Percentiles rank a stretch among this genome's conserved stretches.
These are phyloP conservation scores for Hemibagrus wyckioides DNA, from an alignment of 2,113 vertebrate genomes.

Conservation along the genomic window DNA sequence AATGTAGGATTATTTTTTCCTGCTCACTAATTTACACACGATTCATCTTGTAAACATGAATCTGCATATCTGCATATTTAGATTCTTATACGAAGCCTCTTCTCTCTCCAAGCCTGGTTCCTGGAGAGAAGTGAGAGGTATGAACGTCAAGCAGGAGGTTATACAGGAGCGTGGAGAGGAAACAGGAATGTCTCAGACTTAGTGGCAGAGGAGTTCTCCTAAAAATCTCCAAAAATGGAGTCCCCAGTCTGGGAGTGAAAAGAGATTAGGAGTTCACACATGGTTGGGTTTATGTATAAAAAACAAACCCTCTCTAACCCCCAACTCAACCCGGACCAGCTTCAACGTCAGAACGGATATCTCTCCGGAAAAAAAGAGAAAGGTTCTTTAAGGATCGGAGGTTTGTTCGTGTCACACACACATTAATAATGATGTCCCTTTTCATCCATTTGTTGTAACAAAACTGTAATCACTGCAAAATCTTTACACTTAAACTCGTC, in stretches of 20 bases:
- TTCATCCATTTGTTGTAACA: background rate
- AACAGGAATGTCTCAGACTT: conserved; percentile 33
- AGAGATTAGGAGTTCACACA: conserved; percentile 52
- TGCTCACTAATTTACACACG: background rate
- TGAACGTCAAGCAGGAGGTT: conserved; percentile 15
- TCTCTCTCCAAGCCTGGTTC: background rate
- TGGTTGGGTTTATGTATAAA: conserved; percentile 46
- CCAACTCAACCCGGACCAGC: background rate
- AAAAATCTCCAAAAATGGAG: conserved; percentile 32
- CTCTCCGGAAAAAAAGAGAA: conserved; percentile 19
- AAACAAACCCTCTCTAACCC: background rate
- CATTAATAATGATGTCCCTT: background rate
- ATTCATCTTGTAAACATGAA: background rate
- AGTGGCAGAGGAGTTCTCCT: conserved; percentile 16
- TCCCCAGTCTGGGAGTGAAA: conserved; percentile 41
- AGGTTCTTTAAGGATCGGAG: background rate
- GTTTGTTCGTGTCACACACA: background rate
- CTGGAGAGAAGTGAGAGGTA: background rate
- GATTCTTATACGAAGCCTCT: background rate
- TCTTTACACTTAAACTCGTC: background rate
- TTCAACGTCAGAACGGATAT: conserved; percentile 23
- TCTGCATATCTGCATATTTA: too few species aligned
- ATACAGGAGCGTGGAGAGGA: conserved; percentile 9
- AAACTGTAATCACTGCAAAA: background rate
- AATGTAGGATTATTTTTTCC: background rate